Percentiles rank a stretch among this genome's conserved stretches.
These are phyloP conservation scores for Stomorhina lunata DNA, from an alignment of 2,888 invertebrate genomes.

Conservation along the genomic window DNA sequence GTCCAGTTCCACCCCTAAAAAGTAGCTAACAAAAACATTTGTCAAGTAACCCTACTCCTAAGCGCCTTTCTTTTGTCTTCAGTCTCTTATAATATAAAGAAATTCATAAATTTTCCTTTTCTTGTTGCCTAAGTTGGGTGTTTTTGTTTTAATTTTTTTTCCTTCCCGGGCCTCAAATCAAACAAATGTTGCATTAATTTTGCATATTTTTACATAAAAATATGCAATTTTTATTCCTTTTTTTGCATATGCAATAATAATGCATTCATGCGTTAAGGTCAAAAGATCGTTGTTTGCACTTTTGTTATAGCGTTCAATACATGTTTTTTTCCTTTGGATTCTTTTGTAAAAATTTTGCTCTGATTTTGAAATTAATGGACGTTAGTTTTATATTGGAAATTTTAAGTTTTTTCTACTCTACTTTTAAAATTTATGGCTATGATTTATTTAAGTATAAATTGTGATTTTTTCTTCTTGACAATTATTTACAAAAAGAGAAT, in stretches of 20 bases:
- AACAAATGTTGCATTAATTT: conserved; percentile 25
- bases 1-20: conserved; percentile 69
- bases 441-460: background rate
- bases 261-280: conserved; percentile 76
- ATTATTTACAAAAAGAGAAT: background rate
- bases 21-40: background rate
- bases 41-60: conserved; percentile 14
- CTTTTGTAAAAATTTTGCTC: conserved; percentile 37
- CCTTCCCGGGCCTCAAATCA: background rate
- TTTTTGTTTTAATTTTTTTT: conserved; percentile 32
- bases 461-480: background rate
- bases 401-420: conserved; percentile 15
- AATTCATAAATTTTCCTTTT: background rate
- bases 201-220: conserved; percentile 47
- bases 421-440: conserved; percentile 14
- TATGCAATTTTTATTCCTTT: conserved; percentile 28
- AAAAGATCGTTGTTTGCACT: conserved; percentile 73
- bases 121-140: conserved; percentile 12
- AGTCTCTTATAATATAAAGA: background rate
- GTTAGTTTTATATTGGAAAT: background rate
- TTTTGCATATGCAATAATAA: conserved; percentile 68
- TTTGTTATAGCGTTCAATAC: conserved; percentile 38
- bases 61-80: background rate
- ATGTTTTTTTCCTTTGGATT: background rate
- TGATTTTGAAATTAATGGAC: conserved; percentile 48